Evolutionary conservation across 1,140 invertebrate species (phyloP).

Genomic region (Heliothis virescens): DNA sequence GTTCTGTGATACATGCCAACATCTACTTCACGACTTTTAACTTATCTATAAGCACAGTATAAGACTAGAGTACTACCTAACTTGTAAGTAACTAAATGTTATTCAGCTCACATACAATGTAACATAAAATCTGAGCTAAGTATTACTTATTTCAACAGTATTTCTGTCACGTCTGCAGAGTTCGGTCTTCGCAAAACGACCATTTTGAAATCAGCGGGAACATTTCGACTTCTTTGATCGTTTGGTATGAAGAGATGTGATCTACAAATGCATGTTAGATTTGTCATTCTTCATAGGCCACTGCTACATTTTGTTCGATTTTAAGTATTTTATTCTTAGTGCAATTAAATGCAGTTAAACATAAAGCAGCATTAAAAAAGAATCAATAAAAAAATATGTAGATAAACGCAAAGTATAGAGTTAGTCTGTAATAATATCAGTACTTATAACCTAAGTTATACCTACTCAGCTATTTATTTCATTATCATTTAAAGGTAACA

Average conservation of each 20-base stretch:
- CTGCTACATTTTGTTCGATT: too few relatives aligned
- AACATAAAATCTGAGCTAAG: neutral
- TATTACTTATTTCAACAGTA: neutral
- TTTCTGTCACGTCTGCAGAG: constrained; percentile 14
- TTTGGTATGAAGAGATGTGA: neutral
- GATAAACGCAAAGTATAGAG: too few relatives aligned
- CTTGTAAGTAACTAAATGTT: constrained; percentile 4
- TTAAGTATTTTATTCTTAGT: too few relatives aligned
- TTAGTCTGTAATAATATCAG: too few relatives aligned
- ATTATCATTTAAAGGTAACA: too few relatives aligned
- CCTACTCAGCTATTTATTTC: too few relatives aligned
- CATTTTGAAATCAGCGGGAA: constrained; percentile 10
- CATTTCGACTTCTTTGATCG: neutral
- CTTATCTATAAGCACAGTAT: neutral
- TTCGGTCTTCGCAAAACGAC: constrained; percentile 1
- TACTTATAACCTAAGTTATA: too few relatives aligned
- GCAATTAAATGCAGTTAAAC: too few relatives aligned
- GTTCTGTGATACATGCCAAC: too few relatives aligned
- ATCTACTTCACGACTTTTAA: neutral
- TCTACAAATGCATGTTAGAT: neutral
- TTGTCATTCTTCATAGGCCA: too few relatives aligned
- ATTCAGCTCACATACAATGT: constrained; percentile 9
- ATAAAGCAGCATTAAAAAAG: too few relatives aligned
- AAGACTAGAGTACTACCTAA: neutral
- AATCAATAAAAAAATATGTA: too few relatives aligned